Evolutionary conservation across 2,888 invertebrate genomes (phyloP).

Genomic region (Melanchra persicariae): DNA sequence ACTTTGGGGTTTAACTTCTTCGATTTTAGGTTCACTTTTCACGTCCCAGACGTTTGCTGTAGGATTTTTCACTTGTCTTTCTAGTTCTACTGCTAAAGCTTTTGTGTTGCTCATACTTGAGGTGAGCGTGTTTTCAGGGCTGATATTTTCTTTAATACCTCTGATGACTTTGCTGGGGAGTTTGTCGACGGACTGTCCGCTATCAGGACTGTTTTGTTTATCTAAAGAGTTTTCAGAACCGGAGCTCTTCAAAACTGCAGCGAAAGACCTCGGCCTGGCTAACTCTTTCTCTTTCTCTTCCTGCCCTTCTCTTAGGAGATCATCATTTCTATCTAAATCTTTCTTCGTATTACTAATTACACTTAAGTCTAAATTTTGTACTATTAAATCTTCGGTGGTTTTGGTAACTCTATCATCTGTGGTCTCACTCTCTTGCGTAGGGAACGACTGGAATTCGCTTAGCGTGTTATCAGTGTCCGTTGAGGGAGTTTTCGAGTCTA

Average conservation of each 20-base stretch:
- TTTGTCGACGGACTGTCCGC: slow-evolving; percentile 85
- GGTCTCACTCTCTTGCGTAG: slow-evolving; percentile 71
- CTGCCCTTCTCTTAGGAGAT: slow-evolving; percentile 80
- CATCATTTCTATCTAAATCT: slow-evolving; percentile 71
- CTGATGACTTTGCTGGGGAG: slow-evolving; percentile 90
- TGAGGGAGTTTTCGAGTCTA: slow-evolving; percentile 87
- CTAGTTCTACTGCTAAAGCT: slow-evolving; percentile 81
- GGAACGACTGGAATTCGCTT: slow-evolving; percentile 86
- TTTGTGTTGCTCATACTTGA: slow-evolving; percentile 85
- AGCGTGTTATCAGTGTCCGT: slow-evolving; percentile 88
- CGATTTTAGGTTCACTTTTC: slow-evolving; percentile 74
- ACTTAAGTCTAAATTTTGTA: slow-evolving; percentile 90
- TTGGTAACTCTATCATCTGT: slow-evolving; percentile 81
- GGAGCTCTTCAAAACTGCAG: slow-evolving; percentile 85
- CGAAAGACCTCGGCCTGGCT: slow-evolving; percentile 83
- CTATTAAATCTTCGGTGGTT: slow-evolving; percentile 89
- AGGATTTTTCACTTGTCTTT: slow-evolving; percentile 77
- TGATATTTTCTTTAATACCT: slow-evolving; percentile 92
- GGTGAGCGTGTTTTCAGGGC: slow-evolving; percentile 91
- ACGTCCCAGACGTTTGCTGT: slow-evolving; percentile 72
- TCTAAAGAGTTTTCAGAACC: slow-evolving; percentile 86
- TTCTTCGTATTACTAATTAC: slow-evolving; percentile 70
- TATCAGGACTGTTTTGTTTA: slow-evolving; percentile 83
- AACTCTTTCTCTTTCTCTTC: slow-evolving; percentile 75
- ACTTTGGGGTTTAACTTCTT: slow-evolving; percentile 73